These are phyloP conservation scores for Virgularia gustaviana DNA, from an alignment of 92 coral and sea anemone species.

Conservation along the genomic window DNA sequence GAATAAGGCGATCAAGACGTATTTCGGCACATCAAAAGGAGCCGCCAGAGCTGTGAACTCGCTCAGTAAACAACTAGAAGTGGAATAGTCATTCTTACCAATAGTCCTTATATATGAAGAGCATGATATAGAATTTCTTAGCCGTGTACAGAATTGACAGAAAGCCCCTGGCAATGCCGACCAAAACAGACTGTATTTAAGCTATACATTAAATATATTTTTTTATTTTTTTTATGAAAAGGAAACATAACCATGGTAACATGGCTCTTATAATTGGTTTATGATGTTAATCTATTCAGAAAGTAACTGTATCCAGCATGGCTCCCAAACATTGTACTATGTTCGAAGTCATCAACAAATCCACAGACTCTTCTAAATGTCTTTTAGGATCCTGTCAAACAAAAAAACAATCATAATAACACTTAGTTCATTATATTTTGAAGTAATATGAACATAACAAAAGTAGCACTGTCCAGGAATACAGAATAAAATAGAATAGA, in stretches of 20 bases:
- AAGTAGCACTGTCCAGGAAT: background rate
- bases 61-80: conserved; percentile 66
- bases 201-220: too few relatives aligned
- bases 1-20: conserved; percentile 79
- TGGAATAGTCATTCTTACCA: too few relatives aligned
- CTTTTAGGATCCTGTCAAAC: conserved; percentile 90
- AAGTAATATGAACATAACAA: background rate
- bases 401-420: background rate
- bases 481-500: too few relatives aligned
- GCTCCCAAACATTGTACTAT: conserved; percentile 94
- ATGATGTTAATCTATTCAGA: conserved; percentile 51
- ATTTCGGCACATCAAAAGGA: conserved; percentile 88
- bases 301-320: conserved; percentile 91
- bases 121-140: too few relatives aligned
- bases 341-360: conserved; percentile 90
- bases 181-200: too few relatives aligned
- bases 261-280: background rate
- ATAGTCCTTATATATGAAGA: too few relatives aligned
- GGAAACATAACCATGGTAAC: too few relatives aligned
- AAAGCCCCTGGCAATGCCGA: too few relatives aligned
- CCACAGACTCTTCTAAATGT: conserved; percentile 95
- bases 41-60: conserved; percentile 74
- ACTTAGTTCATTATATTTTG: background rate
- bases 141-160: too few relatives aligned
- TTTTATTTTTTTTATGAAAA: too few relatives aligned